Evolutionary conservation across 2,113 vertebrate species (phyloP).

Genomic region (Odobenus rosmarus): DNA sequence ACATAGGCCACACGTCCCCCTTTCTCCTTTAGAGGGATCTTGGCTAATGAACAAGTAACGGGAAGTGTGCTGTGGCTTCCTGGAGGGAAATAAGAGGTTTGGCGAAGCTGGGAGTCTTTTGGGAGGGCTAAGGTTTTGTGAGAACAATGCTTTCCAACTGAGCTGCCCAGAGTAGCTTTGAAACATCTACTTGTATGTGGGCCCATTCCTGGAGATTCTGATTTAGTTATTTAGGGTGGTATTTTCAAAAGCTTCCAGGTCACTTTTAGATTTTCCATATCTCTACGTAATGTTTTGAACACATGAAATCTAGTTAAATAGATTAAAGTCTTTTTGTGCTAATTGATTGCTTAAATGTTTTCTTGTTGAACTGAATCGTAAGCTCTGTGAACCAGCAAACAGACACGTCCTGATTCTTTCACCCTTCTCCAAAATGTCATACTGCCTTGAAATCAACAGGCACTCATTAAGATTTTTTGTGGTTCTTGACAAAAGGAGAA

Average conservation of each 20-base stretch:
- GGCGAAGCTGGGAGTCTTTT: no score
- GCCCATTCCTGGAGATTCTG: background rate
- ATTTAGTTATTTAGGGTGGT: no score
- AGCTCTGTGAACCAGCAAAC: background rate
- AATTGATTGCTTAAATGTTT: background rate
- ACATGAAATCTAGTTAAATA: background rate
- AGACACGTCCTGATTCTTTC: accelerated
- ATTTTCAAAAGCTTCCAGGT: background rate
- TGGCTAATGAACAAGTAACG: no score
- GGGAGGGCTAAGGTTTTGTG: background rate
- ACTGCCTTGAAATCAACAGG: background rate
- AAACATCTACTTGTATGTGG: background rate
- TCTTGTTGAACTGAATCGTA: background rate
- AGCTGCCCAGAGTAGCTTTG: background rate
- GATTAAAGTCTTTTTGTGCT: background rate
- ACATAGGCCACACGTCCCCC: accelerated
- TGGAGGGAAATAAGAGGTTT: background rate
- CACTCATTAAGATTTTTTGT: no score
- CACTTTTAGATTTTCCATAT: background rate
- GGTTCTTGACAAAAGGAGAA: background rate
- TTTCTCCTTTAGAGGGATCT: background rate
- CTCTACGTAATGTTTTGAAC: background rate
- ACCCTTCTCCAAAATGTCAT: background rate
- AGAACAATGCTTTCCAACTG: background rate
- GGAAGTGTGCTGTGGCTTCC: background rate